A percentile compares a stretch with the other conserved stretches of the same genome.
Conservation (phyloP, 2,113 vertebrate genomes). For the Vombatus ursinus region DNA sequence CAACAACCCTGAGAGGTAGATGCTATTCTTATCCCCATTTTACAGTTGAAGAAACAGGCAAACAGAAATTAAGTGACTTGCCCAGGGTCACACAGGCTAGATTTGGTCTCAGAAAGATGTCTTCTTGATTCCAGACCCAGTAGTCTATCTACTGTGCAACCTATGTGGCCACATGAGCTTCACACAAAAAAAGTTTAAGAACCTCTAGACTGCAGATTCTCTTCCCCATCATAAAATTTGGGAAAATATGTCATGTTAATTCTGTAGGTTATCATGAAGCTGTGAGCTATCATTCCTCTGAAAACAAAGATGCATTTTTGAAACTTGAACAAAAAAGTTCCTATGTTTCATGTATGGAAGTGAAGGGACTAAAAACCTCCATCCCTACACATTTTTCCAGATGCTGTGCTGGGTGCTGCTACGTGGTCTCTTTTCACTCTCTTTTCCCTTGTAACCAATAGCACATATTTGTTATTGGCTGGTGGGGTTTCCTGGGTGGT, state of each 20-base stretch:
- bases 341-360: not conserved
- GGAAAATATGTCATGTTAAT: not conserved
- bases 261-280: too few species aligned
- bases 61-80: too few species aligned
- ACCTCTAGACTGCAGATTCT: not conserved
- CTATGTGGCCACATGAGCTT: too few species aligned
- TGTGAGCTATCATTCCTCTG: too few species aligned
- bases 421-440: not conserved
- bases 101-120: too few species aligned
- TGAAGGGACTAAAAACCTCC: not conserved
- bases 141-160: not conserved
- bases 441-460: not conserved
- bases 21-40: too few species aligned
- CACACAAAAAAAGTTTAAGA: too few species aligned
- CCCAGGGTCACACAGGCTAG: too few species aligned
- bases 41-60: too few species aligned
- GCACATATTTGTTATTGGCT: not conserved
- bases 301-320: not conserved
- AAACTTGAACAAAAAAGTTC: not conserved
- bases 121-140: too few species aligned
- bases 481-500: not conserved
- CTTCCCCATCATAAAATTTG: constrained; percentile 29
- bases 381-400: not conserved
- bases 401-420: not conserved
- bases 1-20: too few species aligned